Evolutionary conservation across 2,888 invertebrate species (phyloP), one percentile per base, ranked within the genome.

Genomic region (Diarsia brunnea): DNA sequence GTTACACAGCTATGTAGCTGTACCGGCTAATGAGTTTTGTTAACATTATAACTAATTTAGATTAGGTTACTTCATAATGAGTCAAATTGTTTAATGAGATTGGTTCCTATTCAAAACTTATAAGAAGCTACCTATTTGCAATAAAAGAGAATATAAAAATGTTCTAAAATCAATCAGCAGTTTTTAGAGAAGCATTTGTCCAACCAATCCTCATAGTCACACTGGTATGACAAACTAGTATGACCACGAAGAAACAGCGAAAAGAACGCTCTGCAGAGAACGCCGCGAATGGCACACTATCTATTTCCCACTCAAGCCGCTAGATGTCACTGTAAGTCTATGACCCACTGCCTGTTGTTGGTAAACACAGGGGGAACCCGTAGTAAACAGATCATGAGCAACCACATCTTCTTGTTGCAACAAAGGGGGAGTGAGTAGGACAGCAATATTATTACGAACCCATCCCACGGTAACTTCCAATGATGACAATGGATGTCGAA

Each of bases 241-340:
- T 38, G 8, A 38, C 38, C 38, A 8, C 38, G 38, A 38, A 5
- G 38, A 38, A 38, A 38, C 38, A 38, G 38, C 0, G 14, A 11
- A n/a, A 63, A 24, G 69, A 64, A 64, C 16, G 11, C 31, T 45
- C 7, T 16, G 7, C 4, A 58, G n/a, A 14, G 12, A 31, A 3
- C 14, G 16, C 21, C 5, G n/a, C 0, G 14, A 65, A 51, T 49
- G 21, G 12, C 43, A 24, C 71, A 60, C 38, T 49, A 2, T 27
- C 14, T 45, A 19, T 21, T 76, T 21, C 45, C 12, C 21, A 4
- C 16, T 43, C 11, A 31, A 16, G 19, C 55, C 65, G 45, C 31
- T 69, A 81, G 78, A 82, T 81, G 78, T 69, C 81, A 51, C 69
- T 69, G 53, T 31, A 4, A 10, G n/a, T 14, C 21, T 61, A 38